Conservation (phyloP, 2,113 vertebrate genomes). For the Trachemys scripta region DNA sequence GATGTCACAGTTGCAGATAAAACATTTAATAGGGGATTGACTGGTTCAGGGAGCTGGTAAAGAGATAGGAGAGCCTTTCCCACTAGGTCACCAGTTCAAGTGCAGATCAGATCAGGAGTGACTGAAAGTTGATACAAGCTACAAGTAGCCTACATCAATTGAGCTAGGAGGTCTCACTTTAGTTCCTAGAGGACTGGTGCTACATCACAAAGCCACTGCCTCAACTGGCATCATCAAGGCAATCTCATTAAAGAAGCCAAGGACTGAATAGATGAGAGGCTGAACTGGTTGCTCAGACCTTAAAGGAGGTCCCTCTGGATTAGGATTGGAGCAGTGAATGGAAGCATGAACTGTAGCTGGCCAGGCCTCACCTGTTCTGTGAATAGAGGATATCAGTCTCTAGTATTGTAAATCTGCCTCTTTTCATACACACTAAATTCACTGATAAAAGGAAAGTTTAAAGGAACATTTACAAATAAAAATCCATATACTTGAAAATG, state of each 20-base stretch:
- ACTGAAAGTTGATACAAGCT: not conserved
- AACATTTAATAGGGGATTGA: not conserved
- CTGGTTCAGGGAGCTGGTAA: not conserved
- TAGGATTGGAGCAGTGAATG: not conserved
- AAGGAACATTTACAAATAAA: not conserved
- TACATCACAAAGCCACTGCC: accelerated
- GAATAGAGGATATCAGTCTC: not conserved
- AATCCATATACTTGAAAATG: accelerated
- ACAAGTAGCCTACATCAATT: not conserved
- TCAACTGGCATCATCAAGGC: not conserved
- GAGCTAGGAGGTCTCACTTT: not conserved
- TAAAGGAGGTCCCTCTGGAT: not conserved
- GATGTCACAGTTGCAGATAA: not conserved
- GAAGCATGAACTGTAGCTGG: not conserved
- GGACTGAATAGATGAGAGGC: accelerated
- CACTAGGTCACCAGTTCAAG: not conserved
- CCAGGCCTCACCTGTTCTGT: not conserved
- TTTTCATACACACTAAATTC: accelerated
- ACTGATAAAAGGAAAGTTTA: accelerated
- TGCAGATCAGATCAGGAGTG: not conserved
- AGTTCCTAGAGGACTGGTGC: accelerated
- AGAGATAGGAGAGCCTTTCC: not conserved
- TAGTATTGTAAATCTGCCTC: accelerated
- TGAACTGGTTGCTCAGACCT: not conserved
- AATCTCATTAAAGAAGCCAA: not conserved